Evolutionary conservation across 2,888 invertebrate genomes (phyloP).

Genomic region (Pyrgus malvae): DNA sequence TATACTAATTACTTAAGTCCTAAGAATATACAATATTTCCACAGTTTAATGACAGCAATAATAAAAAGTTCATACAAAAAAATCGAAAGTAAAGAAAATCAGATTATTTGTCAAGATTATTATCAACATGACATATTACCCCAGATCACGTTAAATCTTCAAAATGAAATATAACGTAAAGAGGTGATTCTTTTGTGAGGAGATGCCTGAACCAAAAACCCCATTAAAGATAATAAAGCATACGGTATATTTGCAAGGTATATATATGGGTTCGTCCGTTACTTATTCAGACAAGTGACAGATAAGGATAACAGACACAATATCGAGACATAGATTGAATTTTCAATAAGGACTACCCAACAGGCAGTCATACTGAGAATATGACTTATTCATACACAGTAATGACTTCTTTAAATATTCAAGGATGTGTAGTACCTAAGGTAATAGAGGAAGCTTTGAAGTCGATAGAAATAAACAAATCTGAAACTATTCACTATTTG

Average conservation of each 20-base stretch:
- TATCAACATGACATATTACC: not conserved
- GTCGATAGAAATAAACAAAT: constrained; percentile 7
- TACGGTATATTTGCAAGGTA: constrained; percentile 66
- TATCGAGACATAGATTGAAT: constrained; percentile 60
- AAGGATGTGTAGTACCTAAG: constrained; percentile 12
- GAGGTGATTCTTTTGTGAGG: constrained; percentile 35
- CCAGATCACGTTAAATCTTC: constrained; percentile 19
- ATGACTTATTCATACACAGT: constrained; percentile 10
- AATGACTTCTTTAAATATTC: constrained; percentile 18
- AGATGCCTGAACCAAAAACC: constrained; percentile 59
- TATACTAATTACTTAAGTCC: too few relatives aligned
- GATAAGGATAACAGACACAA: constrained; percentile 67
- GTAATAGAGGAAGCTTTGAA: constrained; percentile 14
- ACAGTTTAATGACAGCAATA: too few relatives aligned
- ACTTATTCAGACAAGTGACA: constrained; percentile 60
- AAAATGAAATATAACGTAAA: constrained; percentile 33
- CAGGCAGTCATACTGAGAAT: constrained; percentile 18
- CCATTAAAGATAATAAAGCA: constrained; percentile 61
- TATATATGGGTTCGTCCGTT: constrained; percentile 68
- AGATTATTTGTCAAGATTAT: not conserved
- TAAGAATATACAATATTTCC: too few relatives aligned
- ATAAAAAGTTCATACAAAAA: not conserved
- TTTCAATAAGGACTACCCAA: constrained; percentile 50
- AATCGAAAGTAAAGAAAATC: not conserved
- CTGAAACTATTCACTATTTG: constrained; percentile 5